These are phyloP conservation scores for Malurus melanocephalus DNA, from an alignment of 2,113 vertebrate genomes.

Conservation along the genomic window DNA sequence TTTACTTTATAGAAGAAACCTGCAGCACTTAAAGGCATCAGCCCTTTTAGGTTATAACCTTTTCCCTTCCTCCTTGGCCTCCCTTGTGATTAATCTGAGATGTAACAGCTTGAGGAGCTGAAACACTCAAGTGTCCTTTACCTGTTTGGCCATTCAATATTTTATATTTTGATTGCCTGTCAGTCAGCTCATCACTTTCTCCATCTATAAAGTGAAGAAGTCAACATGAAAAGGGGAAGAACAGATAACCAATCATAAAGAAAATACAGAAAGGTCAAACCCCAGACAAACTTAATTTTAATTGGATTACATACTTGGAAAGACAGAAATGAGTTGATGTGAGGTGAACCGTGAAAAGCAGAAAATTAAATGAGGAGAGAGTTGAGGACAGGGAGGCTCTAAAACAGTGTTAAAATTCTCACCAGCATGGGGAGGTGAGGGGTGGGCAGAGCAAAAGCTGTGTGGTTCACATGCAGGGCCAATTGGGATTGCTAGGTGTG, in stretches of 20 bases:
- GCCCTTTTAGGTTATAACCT: background rate
- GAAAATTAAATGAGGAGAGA: background rate
- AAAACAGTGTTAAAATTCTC: background rate
- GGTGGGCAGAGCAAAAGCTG: background rate
- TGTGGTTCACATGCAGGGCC: background rate
- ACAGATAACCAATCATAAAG: background rate
- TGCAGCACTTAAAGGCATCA: background rate
- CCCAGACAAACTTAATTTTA: constrained; percentile 30
- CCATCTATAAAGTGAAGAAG: background rate
- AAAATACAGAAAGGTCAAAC: background rate
- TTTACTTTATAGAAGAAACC: background rate
- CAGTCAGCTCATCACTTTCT: constrained; percentile 21
- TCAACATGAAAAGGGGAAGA: background rate
- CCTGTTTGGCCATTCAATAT: constrained; percentile 9
- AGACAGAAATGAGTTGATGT: background rate
- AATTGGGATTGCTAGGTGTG: background rate
- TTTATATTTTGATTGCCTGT: constrained; percentile 42
- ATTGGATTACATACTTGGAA: constrained; percentile 1
- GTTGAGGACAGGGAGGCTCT: background rate
- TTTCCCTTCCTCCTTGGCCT: background rate
- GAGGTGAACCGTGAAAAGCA: background rate
- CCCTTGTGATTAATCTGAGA: background rate
- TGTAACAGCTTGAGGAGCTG: background rate
- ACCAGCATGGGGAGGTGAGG: background rate
- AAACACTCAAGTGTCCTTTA: constrained; percentile 11